These are phyloP conservation scores for Drosophila tani DNA, from an alignment of 1,140 invertebrate genomes.

Conservation along the genomic window DNA sequence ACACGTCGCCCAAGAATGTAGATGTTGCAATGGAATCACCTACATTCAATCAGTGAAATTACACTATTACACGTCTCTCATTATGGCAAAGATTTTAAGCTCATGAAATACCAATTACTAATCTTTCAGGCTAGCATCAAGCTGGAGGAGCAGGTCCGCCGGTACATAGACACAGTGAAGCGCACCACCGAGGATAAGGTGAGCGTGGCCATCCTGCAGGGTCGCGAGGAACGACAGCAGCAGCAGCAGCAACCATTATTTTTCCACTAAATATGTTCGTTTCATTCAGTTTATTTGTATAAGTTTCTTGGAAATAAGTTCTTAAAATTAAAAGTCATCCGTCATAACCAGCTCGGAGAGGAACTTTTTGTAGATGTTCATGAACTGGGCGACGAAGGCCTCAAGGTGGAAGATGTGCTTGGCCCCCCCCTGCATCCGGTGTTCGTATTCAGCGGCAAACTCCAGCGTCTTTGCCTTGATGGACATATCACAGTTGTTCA, in stretches of 20 bases:
- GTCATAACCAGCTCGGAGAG: conserved; percentile 89
- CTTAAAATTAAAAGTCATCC: conserved; percentile 67
- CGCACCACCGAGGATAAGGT: conserved; percentile 87
- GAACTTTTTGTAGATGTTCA: conserved; percentile 96
- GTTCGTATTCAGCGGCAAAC: conserved; percentile 95
- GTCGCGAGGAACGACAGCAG: conserved; percentile 51
- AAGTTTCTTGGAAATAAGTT: conserved; percentile 21
- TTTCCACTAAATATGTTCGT: background rate
- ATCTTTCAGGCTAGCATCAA: conserved; percentile 85
- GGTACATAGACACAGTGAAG: conserved; percentile 86
- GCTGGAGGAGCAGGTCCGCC: conserved; percentile 85
- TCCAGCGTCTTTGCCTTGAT: conserved; percentile 94
- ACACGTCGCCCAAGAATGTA: too few species aligned
- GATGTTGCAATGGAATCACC: too few species aligned
- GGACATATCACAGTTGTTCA: conserved; percentile 95
- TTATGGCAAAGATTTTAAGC: background rate
- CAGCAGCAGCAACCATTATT: conserved; percentile 3
- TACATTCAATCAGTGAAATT: too few species aligned
- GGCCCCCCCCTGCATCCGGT: conserved; percentile 94
- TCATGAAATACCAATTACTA: conserved; percentile 3
- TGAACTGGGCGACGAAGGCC: conserved; percentile 98
- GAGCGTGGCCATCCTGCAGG: conserved; percentile 66
- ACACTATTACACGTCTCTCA: too few species aligned
- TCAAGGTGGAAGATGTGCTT: conserved; percentile 99
- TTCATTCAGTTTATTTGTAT: conserved; percentile 30